Base-by-base conservation (phyloP, 2,113 vertebrate genomes). In the Cyanistes caeruleus region DNA sequence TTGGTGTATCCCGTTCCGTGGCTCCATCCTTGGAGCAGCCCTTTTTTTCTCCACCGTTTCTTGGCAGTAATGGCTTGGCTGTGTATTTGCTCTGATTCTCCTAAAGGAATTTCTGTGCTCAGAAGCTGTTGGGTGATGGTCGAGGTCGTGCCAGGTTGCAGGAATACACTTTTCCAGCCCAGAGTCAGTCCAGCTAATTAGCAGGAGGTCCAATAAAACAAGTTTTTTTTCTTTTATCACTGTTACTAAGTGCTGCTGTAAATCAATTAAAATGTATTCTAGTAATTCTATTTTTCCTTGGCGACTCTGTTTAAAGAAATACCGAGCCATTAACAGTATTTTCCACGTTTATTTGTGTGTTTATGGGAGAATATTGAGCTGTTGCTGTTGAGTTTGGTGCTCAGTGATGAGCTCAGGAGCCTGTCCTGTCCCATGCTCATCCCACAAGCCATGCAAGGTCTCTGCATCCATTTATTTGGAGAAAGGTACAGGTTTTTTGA, bases 241-340 rank as follows among this genome's bases (percentile, higher is more conserved):
- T 87, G 81, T 84, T 96, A 80, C 92, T 95, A 95, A 97, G 96
- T 97, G 92, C 96, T 89, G 39, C 13, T 96, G 94, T 94, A 96
- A 97, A 97, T 97, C 97, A 97, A 96, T 97, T 97, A 92, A 95
- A 97, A 97, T 97, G 94, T 95, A 93, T 82, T 75, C 90, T 92
- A 64, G 84, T 94, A 90, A 97, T 95, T 96, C 95, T 87, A 0
- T 59, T 95, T 95, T 96, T 91, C 70, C 84, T 91, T 58, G 49
- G 53, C 3, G 6, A 58, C 44, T 49, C 82, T 31, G 75, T 88
- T 93, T 86, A 63, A 96, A 60, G 87, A 72, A 93, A 84, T 53
- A 53, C 46, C 0, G 37, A 84, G 68, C 77, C 84, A 58, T 94
- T 92, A 81, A 4, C 55, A 27, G 72, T 25, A 6, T 86, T 95